Evolutionary conservation across 2,888 invertebrate genomes (phyloP).

Genomic region (Protonemura montana): DNA sequence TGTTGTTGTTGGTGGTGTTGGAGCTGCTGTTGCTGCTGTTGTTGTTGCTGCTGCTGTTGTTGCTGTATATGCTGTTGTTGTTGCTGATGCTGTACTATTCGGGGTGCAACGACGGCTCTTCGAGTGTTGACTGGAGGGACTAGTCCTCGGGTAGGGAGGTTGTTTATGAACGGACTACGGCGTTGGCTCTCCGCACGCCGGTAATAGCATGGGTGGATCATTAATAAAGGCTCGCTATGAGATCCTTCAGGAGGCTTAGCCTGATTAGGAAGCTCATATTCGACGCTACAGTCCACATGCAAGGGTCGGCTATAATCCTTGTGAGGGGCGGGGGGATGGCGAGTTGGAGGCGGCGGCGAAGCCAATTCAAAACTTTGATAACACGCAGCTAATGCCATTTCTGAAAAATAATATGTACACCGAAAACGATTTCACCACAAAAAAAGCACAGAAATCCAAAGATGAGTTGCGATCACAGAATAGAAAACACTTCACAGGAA

Average conservation of each 20-base stretch:
- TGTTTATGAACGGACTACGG: constrained; percentile 83
- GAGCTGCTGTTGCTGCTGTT: constrained; percentile 13
- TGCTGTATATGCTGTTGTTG: constrained; percentile 31
- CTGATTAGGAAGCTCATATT: constrained; percentile 89
- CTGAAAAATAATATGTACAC: constrained; percentile 18
- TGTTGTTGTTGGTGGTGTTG: constrained; percentile 45
- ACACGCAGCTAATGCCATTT: constrained; percentile 56
- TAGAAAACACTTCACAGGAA: constrained; percentile 41
- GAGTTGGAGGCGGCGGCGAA: constrained; percentile 56
- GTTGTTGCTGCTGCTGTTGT: constrained; percentile 30
- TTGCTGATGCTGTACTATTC: constrained; percentile 35
- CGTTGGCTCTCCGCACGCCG: constrained; percentile 85
- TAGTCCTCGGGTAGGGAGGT: constrained; percentile 61
- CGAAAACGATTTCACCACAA: neutral
- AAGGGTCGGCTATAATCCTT: constrained; percentile 87
- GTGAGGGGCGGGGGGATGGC: constrained; percentile 58
- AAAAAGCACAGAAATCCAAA: constrained; percentile 38
- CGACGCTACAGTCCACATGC: constrained; percentile 90
- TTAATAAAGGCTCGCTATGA: constrained; percentile 82
- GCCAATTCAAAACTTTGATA: constrained; percentile 59
- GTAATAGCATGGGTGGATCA: constrained; percentile 91
- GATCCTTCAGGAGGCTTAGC: constrained; percentile 86
- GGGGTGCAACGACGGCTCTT: constrained; percentile 39
- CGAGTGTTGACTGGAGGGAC: constrained; percentile 41
- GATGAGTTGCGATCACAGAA: constrained; percentile 19